These are phyloP conservation scores for Brachynemurus nebulosus DNA, from an alignment of 2,888 invertebrate species.

Conservation along the genomic window DNA sequence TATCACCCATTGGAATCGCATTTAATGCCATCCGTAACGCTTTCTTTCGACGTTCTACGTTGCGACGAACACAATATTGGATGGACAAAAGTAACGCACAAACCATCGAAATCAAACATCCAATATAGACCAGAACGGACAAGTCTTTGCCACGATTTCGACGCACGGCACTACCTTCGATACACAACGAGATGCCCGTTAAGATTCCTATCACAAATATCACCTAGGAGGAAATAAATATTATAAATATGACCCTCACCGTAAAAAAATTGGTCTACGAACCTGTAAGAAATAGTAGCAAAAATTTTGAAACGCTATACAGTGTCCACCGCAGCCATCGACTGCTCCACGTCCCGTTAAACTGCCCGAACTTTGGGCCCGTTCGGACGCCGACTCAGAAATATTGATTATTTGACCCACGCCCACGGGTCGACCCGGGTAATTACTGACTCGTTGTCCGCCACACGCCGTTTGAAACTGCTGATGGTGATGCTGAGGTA, in stretches of 20 bases:
- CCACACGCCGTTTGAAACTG: background rate
- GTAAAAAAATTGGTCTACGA: conserved; percentile 14
- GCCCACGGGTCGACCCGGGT: too few species aligned
- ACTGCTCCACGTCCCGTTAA: conserved; percentile 38
- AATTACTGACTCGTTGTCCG: background rate
- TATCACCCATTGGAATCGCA: conserved; percentile 9
- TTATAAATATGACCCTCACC: background rate
- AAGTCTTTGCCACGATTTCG: conserved; percentile 49
- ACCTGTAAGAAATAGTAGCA: conserved; percentile 58
- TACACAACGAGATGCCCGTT: conserved; percentile 48
- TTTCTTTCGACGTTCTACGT: conserved; percentile 19
- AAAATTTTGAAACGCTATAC: conserved; percentile 55
- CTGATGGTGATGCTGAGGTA: background rate
- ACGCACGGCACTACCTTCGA: conserved; percentile 48
- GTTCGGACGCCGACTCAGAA: conserved; percentile 19
- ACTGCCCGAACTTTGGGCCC: conserved; percentile 29
- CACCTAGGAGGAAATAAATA: conserved; percentile 33
- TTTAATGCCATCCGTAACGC: conserved; percentile 11
- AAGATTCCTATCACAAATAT: conserved; percentile 52
- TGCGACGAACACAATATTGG: conserved; percentile 45
- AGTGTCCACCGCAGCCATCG: conserved; percentile 54
- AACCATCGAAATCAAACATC: conserved; percentile 45
- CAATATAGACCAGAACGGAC: conserved; percentile 52
- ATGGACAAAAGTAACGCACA: conserved; percentile 46
- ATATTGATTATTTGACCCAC: background rate